Conservation (phyloP, 2,113 vertebrate genomes). For the Nycticebus coucang region DNA sequence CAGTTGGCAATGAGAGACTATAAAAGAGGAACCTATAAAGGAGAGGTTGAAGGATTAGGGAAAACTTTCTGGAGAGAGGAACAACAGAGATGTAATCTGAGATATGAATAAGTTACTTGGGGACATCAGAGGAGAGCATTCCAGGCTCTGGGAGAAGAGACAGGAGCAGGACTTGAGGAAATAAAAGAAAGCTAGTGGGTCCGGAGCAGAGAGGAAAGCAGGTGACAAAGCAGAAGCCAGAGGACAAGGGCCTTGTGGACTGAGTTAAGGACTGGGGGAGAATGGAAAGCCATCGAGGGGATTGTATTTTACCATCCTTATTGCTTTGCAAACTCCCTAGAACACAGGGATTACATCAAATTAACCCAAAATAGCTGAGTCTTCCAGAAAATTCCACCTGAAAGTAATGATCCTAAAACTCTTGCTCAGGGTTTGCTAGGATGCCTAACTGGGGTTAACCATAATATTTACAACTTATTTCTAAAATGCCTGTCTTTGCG, state of each 20-base stretch:
- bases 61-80: background rate
- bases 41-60: background rate
- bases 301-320: background rate
- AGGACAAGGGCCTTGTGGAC: background rate
- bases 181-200: background rate
- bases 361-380: background rate
- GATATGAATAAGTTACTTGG: background rate
- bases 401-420: background rate
- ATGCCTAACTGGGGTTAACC: background rate
- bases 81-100: background rate
- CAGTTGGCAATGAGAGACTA: background rate
- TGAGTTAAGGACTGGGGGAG: background rate
- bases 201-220: background rate
- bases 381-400: constrained; percentile 33
- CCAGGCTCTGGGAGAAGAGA: background rate
- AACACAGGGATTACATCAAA: background rate
- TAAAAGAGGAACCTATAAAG: background rate
- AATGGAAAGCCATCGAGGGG: background rate
- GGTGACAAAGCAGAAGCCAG: background rate
- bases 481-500: background rate
- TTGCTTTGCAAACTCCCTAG: background rate
- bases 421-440: background rate
- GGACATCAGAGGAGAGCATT: background rate
- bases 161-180: background rate
- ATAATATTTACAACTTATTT: background rate